Evolutionary conservation across 2,888 invertebrate species (phyloP).

Genomic region (Ophioninae sp.): DNA sequence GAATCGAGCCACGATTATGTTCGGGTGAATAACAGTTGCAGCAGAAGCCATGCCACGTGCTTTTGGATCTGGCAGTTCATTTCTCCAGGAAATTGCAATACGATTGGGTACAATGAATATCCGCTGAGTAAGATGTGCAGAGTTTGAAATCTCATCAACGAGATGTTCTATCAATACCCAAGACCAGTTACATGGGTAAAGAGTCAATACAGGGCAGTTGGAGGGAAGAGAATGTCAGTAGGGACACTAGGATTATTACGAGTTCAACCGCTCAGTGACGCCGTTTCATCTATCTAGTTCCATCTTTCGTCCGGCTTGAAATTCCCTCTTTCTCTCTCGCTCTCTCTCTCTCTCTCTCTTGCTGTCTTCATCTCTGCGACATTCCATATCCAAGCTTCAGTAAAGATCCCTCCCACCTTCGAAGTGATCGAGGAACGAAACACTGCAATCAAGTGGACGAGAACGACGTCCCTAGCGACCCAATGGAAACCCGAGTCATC

Average conservation of each 20-base stretch:
- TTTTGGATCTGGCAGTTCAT: conserved; percentile 25
- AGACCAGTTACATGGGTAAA: conserved; percentile 1
- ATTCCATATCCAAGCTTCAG: conserved; percentile 9
- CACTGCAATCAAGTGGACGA: conserved; percentile 41
- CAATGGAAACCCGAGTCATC: conserved; percentile 29
- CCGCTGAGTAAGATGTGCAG: not conserved
- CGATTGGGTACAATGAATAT: conserved; percentile 8
- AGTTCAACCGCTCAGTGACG: conserved; percentile 9
- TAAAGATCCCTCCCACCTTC: conserved; percentile 18
- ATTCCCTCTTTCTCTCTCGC: not conserved
- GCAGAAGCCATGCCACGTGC: not conserved
- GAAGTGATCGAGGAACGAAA: conserved; percentile 29
- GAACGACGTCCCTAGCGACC: conserved; percentile 24
- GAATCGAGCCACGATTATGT: conserved; percentile 7
- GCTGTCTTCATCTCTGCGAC: not conserved
- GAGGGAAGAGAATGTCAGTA: conserved; percentile 14
- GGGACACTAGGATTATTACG: conserved; percentile 37
- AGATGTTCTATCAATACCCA: conserved; percentile 6
- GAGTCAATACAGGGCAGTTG: not conserved
- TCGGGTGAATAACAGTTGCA: conserved; percentile 7
- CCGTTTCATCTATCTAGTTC: not conserved
- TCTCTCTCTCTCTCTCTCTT: not conserved
- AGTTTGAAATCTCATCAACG: not conserved
- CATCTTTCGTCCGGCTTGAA: not conserved
- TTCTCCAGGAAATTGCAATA: conserved; percentile 31